Conservation (phyloP, 2,797 vertebrate genomes). For the Holocentrus rufus region DNA sequence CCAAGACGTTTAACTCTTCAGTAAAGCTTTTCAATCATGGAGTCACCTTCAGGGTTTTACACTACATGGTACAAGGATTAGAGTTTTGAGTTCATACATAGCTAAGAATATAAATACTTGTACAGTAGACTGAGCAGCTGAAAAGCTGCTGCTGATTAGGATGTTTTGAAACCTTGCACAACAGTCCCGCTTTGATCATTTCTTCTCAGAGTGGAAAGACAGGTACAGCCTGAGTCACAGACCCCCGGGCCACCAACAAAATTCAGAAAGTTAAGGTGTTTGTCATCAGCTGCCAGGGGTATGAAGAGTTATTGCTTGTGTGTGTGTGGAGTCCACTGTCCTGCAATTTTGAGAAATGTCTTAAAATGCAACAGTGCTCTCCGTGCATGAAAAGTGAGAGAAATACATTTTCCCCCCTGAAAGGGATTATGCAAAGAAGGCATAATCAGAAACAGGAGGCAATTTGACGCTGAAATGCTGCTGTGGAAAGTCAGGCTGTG, state of each 20-base stretch:
- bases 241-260: conserved; percentile 47
- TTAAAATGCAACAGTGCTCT: no score
- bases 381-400: no score
- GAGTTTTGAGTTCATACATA: conserved; percentile 59
- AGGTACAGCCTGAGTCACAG: conserved; percentile 14
- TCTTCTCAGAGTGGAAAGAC: conserved; percentile 40
- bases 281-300: conserved; percentile 38
- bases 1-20: conserved; percentile 56
- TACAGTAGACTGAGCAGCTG: conserved; percentile 45
- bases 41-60: conserved; percentile 65
- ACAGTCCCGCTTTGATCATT: conserved; percentile 57
- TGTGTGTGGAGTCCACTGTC: not conserved
- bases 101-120: conserved; percentile 41
- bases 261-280: conserved; percentile 49
- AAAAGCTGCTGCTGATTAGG: conserved; percentile 68
- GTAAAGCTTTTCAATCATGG: conserved; percentile 58
- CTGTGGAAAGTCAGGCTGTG: no score
- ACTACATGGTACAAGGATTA: conserved; percentile 19
- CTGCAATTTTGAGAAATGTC: no score
- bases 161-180: conserved; percentile 57
- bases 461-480: no score
- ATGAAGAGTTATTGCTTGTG: conserved; percentile 14
- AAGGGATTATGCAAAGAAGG: no score
- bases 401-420: no score
- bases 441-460: no score